These are phyloP conservation scores for Drosophila mojavensis DNA, from an alignment of 1,140 invertebrate species.

Conservation along the genomic window DNA sequence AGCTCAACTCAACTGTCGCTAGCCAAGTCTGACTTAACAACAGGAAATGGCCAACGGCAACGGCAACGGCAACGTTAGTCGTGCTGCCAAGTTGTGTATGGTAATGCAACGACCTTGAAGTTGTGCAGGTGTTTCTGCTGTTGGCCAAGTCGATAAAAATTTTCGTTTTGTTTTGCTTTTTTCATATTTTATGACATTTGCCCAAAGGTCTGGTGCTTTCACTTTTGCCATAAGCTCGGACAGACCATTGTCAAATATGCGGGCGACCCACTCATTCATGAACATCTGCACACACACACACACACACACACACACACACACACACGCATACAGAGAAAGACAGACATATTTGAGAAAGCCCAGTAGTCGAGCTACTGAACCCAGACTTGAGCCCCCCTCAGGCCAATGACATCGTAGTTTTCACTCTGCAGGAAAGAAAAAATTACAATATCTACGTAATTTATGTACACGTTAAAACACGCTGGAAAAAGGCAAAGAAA, in stretches of 20 bases:
- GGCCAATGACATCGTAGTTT: slow-evolving; percentile 71
- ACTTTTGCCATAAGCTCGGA: slow-evolving; percentile 52
- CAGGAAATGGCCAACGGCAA: not conserved
- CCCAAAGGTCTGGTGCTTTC: slow-evolving; percentile 56
- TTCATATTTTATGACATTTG: slow-evolving; percentile 29
- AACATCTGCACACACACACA: slow-evolving; percentile 14
- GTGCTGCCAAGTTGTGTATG: slow-evolving; percentile 20
- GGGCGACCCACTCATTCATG: slow-evolving; percentile 45
- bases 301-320: slow-evolving; percentile 5
- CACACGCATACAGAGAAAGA: slow-evolving; percentile 28
- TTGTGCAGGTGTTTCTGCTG: slow-evolving; percentile 59
- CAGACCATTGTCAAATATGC: slow-evolving; percentile 45
- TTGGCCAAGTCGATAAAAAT: slow-evolving; percentile 44
- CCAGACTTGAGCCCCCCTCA: slow-evolving; percentile 35
- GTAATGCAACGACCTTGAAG: slow-evolving; percentile 64
- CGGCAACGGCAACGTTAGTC: not conserved
- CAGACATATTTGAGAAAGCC: slow-evolving; percentile 53
- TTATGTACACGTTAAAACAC: not conserved
- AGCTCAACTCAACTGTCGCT: no score
- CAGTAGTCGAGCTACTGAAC: slow-evolving; percentile 45
- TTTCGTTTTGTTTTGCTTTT: no score
- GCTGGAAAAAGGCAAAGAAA: slow-evolving; percentile 58
- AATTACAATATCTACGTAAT: slow-evolving; percentile 17
- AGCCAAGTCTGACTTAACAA: not conserved
- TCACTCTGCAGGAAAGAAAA: slow-evolving; percentile 50